A percentile compares a stretch with the other conserved stretches of the same genome.
phyloP scores from a whole-genome alignment of 2,113 vertebrate genomes.

The Daboia siamensis region DNA sequence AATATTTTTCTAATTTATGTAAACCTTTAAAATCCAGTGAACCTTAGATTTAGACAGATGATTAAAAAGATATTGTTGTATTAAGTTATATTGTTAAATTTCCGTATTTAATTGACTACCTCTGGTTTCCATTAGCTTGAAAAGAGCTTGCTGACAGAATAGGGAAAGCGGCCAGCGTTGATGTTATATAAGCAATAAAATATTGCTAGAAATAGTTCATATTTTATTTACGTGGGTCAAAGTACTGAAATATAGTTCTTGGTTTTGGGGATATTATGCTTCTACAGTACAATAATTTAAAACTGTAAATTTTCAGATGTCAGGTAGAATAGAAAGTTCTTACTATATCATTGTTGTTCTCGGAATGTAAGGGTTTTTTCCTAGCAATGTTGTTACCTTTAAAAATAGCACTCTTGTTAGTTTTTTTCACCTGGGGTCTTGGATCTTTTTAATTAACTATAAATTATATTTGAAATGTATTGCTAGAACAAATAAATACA shows the following conservation, averaged over 20 bases:
- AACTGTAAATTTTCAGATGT: not conserved
- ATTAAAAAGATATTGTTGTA: slow-evolving; percentile 16
- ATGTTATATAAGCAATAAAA: slow-evolving; percentile 49
- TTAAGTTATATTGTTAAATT: slow-evolving; percentile 3
- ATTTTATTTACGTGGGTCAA: not conserved
- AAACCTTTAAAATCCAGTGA: not conserved
- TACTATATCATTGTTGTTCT: slow-evolving; percentile 10
- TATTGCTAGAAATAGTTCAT: slow-evolving; percentile 24
- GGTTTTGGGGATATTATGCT: not conserved
- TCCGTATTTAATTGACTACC: slow-evolving; percentile 25
- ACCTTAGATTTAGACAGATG: slow-evolving; percentile 25
- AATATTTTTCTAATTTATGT: not conserved
- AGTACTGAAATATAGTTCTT: slow-evolving; percentile 27
- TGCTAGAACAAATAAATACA: not conserved
- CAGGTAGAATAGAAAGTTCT: not conserved
- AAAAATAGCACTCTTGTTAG: slow-evolving; percentile 3
- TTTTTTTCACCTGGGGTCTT: not conserved
- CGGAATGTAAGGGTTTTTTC: not conserved
- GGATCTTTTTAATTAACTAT: slow-evolving; percentile 36
- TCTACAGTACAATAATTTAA: not conserved
- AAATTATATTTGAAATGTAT: slow-evolving; percentile 18
- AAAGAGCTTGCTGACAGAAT: slow-evolving; percentile 33
- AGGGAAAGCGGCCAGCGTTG: slow-evolving; percentile 38
- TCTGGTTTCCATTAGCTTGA: slow-evolving; percentile 36
- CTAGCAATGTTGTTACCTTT: slow-evolving; percentile 19